Base-by-base conservation (phyloP, 2,113 vertebrate species). In the Ictidomys tridecemlineatus region DNA sequence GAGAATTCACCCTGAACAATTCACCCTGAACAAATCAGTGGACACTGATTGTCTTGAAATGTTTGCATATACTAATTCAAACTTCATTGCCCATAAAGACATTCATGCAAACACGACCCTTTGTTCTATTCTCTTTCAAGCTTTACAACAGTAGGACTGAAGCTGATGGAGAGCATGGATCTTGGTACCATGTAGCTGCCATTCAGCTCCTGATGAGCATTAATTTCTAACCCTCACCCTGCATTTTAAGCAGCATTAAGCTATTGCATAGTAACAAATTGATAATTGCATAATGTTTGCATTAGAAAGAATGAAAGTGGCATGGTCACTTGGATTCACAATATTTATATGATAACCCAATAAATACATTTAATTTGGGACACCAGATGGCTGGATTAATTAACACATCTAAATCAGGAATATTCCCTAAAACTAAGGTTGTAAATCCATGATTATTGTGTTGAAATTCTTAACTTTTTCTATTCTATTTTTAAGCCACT, bases 21-120 rank as follows among this genome's bases (percentile, higher is more conserved):
- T 94, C 98, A 95, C 88, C 86, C 95, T 85, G 45, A 63, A 96
- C 94, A 80, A 97, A 96, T 94, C 98, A 97, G 5, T 97, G 85
- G 82, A 93, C 26, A 97, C 94, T 74, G 97, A 98, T 85, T 96
- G 70, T 94, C 94, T 87, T 80, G 48, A 53, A 96, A 83, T 90
- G 76, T 0, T 0, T 4, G 0, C 83, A 88, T 61, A 48, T 94
- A 97, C 32, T 86, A 87, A 97, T 92, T 90, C 34, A 96, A 95
- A 95, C 72, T 84, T 86, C 32, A 93, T 94, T 94, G 82, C 94
- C 95, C 91, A 96, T 96, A 8, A 42, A 98, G 53, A 39, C 92
- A 91, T 48, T 65, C 61, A 65, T 48, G 74, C 22, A 74, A 80
- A 58, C 73, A 63, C 39, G 77, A 80, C n/a, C 93, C 89, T 88